Evolutionary conservation across 2,888 invertebrate species (phyloP), one percentile per base, ranked within the genome.

Genomic region (Folsomia manolachei): DNA sequence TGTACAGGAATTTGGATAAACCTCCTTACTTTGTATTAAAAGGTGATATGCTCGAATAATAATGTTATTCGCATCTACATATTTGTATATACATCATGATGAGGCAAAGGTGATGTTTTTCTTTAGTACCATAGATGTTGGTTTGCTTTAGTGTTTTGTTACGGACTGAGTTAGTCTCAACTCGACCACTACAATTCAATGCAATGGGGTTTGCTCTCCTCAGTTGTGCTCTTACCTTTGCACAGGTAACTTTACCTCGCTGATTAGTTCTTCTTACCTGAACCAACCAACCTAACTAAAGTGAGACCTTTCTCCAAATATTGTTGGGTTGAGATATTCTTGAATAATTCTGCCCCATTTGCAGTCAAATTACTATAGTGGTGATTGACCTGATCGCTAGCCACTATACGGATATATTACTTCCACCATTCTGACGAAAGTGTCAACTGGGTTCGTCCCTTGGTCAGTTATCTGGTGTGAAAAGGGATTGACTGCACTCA

Each of bases 391-490:
- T n/a, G n/a, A n/a, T n/a, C n/a, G n/a, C n/a, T n/a, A n/a, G n/a
- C n/a, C n/a, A n/a, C n/a, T n/a, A n/a, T n/a, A n/a, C n/a, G n/a
- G n/a, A n/a, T n/a, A n/a, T n/a, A n/a, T n/a, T n/a, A n/a, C n/a
- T n/a, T n/a, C n/a, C n/a, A n/a, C n/a, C n/a, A n/a, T n/a, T 39
- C 7, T 14, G 39, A 39, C 7, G 4, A 7, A 56, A 56, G 56
- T 56, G 56, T 56, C 56, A 56, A 56, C 21, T n/a, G 56, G 7
- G 56, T 19, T 7, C 18, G 7, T 56, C 18, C 56, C 21, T n/a
- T 56, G 56, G 56, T 56, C 56, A 21, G 19, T 56, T n/a, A n/a
- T n/a, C 4, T 56, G 56, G 56, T 56, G 56, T 56, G 56, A 56
- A 56, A 56, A 56, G 56, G 56, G 56, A 51, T 51, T 51, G 51